Base-by-base conservation (phyloP, 2,888 invertebrate genomes). In the Chalcis sispes region DNA sequence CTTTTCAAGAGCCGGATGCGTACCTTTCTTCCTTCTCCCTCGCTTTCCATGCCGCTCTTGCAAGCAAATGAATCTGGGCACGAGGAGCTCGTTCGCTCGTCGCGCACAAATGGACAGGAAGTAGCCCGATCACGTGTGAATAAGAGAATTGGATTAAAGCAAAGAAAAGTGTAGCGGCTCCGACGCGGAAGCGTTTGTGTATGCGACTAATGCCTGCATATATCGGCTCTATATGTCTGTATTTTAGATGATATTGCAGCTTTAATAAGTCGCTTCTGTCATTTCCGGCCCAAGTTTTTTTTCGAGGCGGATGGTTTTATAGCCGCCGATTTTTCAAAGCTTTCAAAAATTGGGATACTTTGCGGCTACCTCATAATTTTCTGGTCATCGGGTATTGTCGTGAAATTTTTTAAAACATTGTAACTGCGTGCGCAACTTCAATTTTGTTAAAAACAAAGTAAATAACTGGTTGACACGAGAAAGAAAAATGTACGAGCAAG, bases 141-240 rank as follows among this genome's bases (percentile, higher is more conserved):
- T 84, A 81, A 83, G 81, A 79, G 82, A 84, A 85, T 85, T 85
- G 83, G 85, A 85, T 86, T 83, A 82, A 84, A 81, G 79, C 77
- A 48, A 20, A 62, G 67, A 27, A 36, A 42, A 8, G 25, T 56
- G 40, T 50, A 42, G 56, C 72, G 73, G 62, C 70, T 72, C 32
- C 52, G 46, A 18, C 18, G 10, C 32, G 13, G 20, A 13, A 52
- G 50, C 48, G 29, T 20, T 27, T n/a, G 18, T 18, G 27, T 13
- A 10, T 48, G 40, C 46, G 25, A 42, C 72, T 72, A 72, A 64
- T 72, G 56, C 64, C 36, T 62, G 23, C 54, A 54, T 46, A 8
- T 50, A 66, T 42, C 27, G 42, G 2, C 13, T 40, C 15, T 29
- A 48, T n/a, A 46, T 70, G 32, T 48, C n/a, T 48, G 59, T n/a